Base-by-base conservation (phyloP, 2,888 invertebrate genomes). In the Portevinia maculata region DNA sequence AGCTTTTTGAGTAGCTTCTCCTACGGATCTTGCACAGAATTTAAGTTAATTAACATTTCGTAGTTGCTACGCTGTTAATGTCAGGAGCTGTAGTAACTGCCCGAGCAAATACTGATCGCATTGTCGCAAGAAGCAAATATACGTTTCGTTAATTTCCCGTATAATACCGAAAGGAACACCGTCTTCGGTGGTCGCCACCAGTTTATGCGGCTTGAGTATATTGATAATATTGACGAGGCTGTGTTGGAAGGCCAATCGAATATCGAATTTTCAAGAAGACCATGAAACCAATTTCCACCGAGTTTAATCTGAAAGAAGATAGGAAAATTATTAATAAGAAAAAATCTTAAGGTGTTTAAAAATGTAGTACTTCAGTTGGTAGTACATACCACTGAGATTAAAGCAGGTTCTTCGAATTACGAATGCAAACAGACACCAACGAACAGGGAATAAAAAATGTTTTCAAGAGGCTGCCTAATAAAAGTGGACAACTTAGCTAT, bases 241-340 rank as follows among this genome's bases (percentile, higher is more conserved):
- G 88, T 96, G 93, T 13, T 95, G 94, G 92, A 96, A 95, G 0
- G 97, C 97, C 84, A 97, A 92, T 96, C 96, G 88, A 96, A 97
- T 87, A 97, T 95, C 0, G 96, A 96, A 91, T 98, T 98, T 19
- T 96, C 96, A 44, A 96, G 91, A 53, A 97, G 96, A 39, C 98
- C 98, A 88, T 98, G 97, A 86, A 98, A 96, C 96, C 97, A 97
- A 90, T 97, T 97, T 30, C 97, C 97, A 70, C 98, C 98, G 84
- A 97, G 91, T 91, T 98, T 97, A 52, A 97, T 93, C 89, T 91
- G 48, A 8, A 86, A 86, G 48, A 28, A 19, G 41, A 28, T 2
- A 2, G 34, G 8, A 17, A 53, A 6, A 17, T 19, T 2, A 3
- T 9, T 19, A 6, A 8, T 41, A n/a, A n/a, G n/a, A n/a, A n/a